phyloP scores from a whole-genome alignment of 2,797 vertebrate species.

The Limosa lapponica region DNA sequence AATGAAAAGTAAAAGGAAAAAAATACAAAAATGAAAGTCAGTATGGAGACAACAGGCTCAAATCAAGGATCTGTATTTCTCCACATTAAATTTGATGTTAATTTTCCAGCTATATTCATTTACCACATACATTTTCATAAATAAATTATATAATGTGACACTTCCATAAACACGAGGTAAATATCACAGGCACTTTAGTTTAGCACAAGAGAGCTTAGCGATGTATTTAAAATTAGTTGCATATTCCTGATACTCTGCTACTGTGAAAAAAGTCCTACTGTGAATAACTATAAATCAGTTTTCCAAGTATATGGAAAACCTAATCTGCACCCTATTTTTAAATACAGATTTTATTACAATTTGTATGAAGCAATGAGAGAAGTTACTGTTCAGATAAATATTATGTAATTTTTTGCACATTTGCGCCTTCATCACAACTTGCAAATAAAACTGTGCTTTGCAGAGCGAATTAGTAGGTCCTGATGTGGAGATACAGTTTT shows the following conservation, averaged over 20 bases:
- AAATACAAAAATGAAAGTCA: neutral
- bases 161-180: neutral
- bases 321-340: neutral
- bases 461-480: neutral
- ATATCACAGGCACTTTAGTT: neutral
- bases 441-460: neutral
- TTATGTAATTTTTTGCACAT: neutral
- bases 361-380: neutral
- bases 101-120: neutral
- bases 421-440: neutral
- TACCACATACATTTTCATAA: neutral
- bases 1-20: neutral
- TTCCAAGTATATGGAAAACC: neutral
- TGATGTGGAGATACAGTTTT: neutral
- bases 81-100: neutral
- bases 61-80: neutral
- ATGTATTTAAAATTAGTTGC: neutral
- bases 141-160: neutral
- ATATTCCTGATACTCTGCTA: neutral
- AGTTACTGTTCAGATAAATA: neutral
- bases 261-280: neutral
- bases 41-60: neutral
- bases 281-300: neutral
- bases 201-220: neutral
- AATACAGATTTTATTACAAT: neutral